Percentiles rank a stretch among this genome's conserved stretches.
Conservation (phyloP, 2,888 invertebrate genomes). For the Alloscopus bannaensis region DNA sequence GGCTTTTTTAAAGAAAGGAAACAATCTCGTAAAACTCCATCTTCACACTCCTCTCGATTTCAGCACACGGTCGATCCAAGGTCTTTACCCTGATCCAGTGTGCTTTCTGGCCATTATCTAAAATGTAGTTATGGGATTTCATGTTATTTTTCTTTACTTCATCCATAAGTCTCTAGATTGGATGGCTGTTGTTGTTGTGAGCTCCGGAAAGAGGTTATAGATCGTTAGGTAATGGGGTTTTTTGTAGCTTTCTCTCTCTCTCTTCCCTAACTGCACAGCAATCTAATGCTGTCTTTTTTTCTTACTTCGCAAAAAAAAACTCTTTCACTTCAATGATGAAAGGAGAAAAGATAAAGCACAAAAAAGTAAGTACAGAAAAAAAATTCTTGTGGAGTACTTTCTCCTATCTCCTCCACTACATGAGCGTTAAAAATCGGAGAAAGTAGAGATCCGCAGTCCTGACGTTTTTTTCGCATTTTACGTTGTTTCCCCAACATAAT, state of each 20-base stretch:
- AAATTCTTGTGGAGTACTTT: too few relatives aligned
- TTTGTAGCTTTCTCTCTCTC: background rate
- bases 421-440: slow-evolving; percentile 8
- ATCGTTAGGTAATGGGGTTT: slow-evolving; percentile 43
- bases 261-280: background rate
- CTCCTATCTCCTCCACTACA: too few relatives aligned
- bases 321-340: slow-evolving; percentile 37
- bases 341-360: slow-evolving; percentile 39
- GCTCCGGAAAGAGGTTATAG: slow-evolving; percentile 18
- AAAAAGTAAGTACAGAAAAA: slow-evolving; percentile 36
- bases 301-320: background rate
- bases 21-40: too few relatives aligned
- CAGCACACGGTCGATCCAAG: too few relatives aligned
- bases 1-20: too few relatives aligned
- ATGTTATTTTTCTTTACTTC: slow-evolving; percentile 27
- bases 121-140: slow-evolving; percentile 42
- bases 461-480: slow-evolving; percentile 12
- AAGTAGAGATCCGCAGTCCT: slow-evolving; percentile 5
- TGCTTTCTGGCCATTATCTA: slow-evolving; percentile 37
- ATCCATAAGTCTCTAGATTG: slow-evolving; percentile 39
- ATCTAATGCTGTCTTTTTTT: slow-evolving; percentile 3
- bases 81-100: too few relatives aligned
- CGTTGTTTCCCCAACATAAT: slow-evolving; percentile 13
- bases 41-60: too few relatives aligned
- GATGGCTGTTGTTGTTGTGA: background rate